Evolutionary conservation across 1,140 invertebrate genomes (phyloP).

Genomic region (Bradysia coprophila): DNA sequence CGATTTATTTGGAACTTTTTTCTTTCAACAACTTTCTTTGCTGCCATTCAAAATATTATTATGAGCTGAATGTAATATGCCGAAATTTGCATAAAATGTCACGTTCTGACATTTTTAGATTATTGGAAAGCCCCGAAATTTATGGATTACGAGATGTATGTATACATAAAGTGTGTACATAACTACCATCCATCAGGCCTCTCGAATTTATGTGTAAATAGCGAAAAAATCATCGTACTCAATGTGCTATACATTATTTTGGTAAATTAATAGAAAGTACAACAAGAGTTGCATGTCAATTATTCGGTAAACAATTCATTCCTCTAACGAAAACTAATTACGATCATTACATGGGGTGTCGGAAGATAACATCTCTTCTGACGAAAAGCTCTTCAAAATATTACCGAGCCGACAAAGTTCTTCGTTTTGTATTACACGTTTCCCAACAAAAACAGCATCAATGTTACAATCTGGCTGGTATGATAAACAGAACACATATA

Average conservation of each 20-base stretch:
- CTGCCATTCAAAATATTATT: background rate
- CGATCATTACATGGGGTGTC: background rate
- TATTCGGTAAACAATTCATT: conserved; percentile 1
- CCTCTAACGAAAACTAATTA: conserved; percentile 1
- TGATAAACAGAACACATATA: background rate
- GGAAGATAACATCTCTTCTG: background rate
- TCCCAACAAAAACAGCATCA: background rate
- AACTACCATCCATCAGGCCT: background rate
- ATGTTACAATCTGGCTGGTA: background rate
- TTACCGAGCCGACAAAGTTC: background rate
- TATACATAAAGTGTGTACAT: background rate
- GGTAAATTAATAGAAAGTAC: background rate
- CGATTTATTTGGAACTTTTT: too few species aligned
- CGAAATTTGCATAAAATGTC: conserved; percentile 2
- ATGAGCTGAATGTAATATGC: background rate
- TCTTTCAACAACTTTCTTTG: background rate
- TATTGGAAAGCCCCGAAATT: too few species aligned
- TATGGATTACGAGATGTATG: too few species aligned
- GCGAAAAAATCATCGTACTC: background rate
- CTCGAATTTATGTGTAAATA: background rate
- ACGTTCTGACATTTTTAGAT: conserved; percentile 1
- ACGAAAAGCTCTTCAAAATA: background rate
- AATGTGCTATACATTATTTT: background rate
- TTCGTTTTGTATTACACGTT: background rate
- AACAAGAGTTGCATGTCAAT: background rate